These are phyloP conservation scores for Anagrus nilaparvatae DNA, from an alignment of 1,140 invertebrate species.

Conservation along the genomic window DNA sequence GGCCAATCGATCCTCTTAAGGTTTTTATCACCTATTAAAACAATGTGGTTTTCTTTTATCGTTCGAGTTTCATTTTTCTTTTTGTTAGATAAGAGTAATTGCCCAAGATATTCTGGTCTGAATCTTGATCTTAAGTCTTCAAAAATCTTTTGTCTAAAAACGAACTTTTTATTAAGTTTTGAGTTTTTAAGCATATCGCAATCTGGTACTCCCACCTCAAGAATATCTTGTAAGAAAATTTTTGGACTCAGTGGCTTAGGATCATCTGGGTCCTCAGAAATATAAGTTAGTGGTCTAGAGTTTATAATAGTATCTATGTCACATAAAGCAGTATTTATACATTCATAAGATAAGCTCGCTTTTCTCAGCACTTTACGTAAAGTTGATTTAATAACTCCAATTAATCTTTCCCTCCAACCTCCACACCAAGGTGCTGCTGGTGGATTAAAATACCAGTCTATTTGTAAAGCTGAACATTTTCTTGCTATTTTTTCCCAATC, in stretches of 20 bases:
- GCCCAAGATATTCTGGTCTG: slow-evolving; percentile 19
- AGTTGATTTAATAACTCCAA: slow-evolving; percentile 16
- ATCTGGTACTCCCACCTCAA: slow-evolving; percentile 19
- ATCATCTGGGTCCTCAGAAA: slow-evolving; percentile 20
- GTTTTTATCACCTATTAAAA: slow-evolving; percentile 20
- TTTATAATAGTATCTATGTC: slow-evolving; percentile 26
- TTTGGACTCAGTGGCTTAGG: slow-evolving; percentile 15
- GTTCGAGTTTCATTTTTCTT: background rate
- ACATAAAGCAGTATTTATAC: slow-evolving; percentile 12
- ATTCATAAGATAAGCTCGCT: slow-evolving; percentile 13
- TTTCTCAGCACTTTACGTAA: slow-evolving; percentile 16
- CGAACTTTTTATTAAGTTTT: slow-evolving; percentile 1
- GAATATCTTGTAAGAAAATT: slow-evolving; percentile 23
- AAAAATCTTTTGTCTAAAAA: slow-evolving; percentile 13
- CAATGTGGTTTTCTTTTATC: slow-evolving; percentile 4
- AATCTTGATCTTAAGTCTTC: slow-evolving; percentile 15
- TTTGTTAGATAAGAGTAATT: background rate
- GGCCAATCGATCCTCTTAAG: slow-evolving; percentile 24
- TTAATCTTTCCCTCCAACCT: slow-evolving; percentile 25
- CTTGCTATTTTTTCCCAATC: slow-evolving; percentile 7
- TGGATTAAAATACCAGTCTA: slow-evolving; percentile 28
- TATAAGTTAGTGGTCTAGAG: slow-evolving; percentile 26
- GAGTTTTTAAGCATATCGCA: slow-evolving; percentile 13
- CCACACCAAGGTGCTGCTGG: slow-evolving; percentile 29
- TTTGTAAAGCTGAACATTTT: slow-evolving; percentile 13